Base-by-base conservation (phyloP, 1,140 invertebrate genomes). In the Caenorhabditis tropicalis region DNA sequence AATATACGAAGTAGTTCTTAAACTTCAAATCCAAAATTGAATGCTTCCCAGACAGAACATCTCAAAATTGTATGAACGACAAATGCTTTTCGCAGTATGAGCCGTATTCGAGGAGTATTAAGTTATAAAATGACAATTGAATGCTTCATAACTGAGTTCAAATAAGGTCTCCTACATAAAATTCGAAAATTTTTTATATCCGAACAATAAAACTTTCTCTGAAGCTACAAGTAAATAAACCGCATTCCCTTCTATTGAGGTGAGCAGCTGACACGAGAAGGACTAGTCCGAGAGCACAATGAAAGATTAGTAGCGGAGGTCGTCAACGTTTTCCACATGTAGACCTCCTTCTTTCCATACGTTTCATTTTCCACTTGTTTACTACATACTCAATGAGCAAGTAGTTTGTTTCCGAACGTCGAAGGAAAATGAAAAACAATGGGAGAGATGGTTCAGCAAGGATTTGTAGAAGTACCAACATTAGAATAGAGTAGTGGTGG, bases 251-350 rank as follows among this genome's bases (percentile, higher is more conserved):
- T 51, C n/a, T 51, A 12, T 21, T 58, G 27, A 58, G 29, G 27
- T 58, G 53, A 27, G 53, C 53, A 58, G 53, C 53, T 58, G 53
- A 19, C 27, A n/a, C 9, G 53, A 19, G 3, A 24, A 29, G 5
- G 19, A 29, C 16, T n/a, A n/a, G n/a, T n/a, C 49, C 9, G 53
- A 29, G 48, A 0, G 58, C 58, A 65, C 58, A 65, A 65, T 65
- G 53, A 56, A 56, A 65, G 58, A 65, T 65, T 65, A 65, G 58
- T 36, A 65, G 36, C 58, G 58, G 12, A 65, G 58, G 58, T 65
- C 58, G 53, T 5, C 10, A 51, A 56, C 53, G 24, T 56, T 27
- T 56, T 27, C 53, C 21, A 56, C 53, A 24, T 27, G 2, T 27
- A 19, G 10, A 2, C 21, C 24, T 24, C 21, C 49, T 9, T 51